Evolutionary conservation across 2,113 vertebrate genomes (phyloP), one percentile per base, ranked within the genome.

Genomic region (Ophthalmolycus amberensis): DNA sequence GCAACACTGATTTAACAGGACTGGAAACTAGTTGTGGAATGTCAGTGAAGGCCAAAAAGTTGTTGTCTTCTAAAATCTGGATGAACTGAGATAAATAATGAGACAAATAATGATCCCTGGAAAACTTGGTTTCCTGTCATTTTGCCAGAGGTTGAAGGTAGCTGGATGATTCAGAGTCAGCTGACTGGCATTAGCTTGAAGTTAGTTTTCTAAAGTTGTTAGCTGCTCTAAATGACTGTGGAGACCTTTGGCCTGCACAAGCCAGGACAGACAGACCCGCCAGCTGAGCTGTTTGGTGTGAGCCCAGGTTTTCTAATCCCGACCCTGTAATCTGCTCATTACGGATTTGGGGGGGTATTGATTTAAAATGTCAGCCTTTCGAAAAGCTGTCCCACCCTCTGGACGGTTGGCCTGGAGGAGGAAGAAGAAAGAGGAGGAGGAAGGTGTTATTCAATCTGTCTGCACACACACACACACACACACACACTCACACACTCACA

Each of bases 321-420:
- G 38, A 42, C 62, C 75, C 44, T 27, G 48, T 90, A 85, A 89
- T 85, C 77, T 89, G 76, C 76, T 89, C 84, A 79, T 88, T 88
- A 75, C 59, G 80, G 77, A 60, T 73, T 69, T 69, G 77, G 69
- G 52, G 59, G 38, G 65, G 66, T 87, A 91, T 88, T 91, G 89
- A 91, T 94, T 89, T 77, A 88, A 90, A 92, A 89, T 86, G 76
- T 75, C 37, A 92, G 80, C 91, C 89, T 71, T 75, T 60, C 60
- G 74, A 83, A 86, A 88, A 89, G n/a, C 79, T 90, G 90, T 75
- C 60, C 58, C 75, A 66, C 81, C 76, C 71, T 85, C 46, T 84
- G 89, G 88, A 90, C 86, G 82, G 79, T 93, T 91, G 85, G 87
- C 71, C 87, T 79, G 37, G 54, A 71, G 70, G 58, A 70, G 16